A percentile compares a stretch with the other conserved stretches of the same genome.
phyloP scores from a whole-genome alignment of 2,797 vertebrate species.

The Phoeniculus purpureus region DNA sequence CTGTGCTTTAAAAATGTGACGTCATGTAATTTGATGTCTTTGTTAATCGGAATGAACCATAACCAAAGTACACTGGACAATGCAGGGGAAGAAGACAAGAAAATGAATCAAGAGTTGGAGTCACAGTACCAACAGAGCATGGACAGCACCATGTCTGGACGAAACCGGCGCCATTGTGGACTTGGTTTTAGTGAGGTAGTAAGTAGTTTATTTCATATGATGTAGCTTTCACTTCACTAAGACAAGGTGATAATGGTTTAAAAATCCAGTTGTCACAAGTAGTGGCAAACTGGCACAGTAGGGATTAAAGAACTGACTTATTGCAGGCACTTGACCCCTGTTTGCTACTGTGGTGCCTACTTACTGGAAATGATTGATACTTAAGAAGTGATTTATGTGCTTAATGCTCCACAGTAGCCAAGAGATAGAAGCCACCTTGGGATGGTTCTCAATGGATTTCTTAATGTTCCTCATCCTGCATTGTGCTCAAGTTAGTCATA shows the following conservation, averaged over 20 bases:
- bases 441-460: background rate
- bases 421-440: background rate
- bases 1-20: constrained; percentile 14
- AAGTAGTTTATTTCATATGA: background rate
- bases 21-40: constrained; percentile 76
- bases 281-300: background rate
- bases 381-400: background rate
- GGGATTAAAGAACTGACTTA: background rate
- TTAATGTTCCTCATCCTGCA: background rate
- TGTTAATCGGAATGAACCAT: constrained; percentile 79
- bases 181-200: constrained; percentile 94
- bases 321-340: background rate
- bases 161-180: constrained; percentile 92
- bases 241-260: background rate
- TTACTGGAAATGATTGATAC: background rate
- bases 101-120: constrained; percentile 92
- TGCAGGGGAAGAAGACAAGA: constrained; percentile 91
- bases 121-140: constrained; percentile 94
- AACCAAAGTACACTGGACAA: constrained; percentile 79
- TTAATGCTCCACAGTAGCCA: background rate
- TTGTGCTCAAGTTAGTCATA: background rate
- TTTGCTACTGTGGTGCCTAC: background rate
- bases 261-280: background rate
- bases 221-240: background rate
- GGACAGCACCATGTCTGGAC: constrained; percentile 91